Base-by-base conservation (phyloP, 2,797 vertebrate genomes). In the Cichlasoma orientale region DNA sequence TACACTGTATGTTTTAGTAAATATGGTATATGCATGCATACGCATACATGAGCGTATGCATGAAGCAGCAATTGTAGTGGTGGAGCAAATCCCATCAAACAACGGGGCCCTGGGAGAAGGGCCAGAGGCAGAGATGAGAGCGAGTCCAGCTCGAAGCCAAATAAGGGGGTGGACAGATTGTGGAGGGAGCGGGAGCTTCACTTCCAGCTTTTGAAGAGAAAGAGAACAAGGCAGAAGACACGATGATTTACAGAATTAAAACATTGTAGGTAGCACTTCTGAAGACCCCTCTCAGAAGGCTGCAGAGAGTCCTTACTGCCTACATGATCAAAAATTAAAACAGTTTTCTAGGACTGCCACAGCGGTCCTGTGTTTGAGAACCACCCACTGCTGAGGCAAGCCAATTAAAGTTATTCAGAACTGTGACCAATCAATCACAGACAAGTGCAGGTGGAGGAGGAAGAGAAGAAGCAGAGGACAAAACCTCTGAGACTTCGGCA, bases 81-180 rank as follows among this genome's bases (percentile, higher is more conserved):
- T 84, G 79, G 81, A 90, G 86, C 86, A 95, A 94, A 94, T 95
- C 93, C 88, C 87, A 94, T 95, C 92, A 94, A 95, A 95, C 92
- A 94, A 92, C 85, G 50, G 87, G 89, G 90, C 85, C 86, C 87
- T 89, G 93, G 92, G 92, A 94, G 91, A 88, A 86, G 74, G 81
- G 93, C 94, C 94, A 93, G 90, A 90, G 86, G 92, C 85, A 79
- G 89, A 94, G 90, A 94, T 93, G 89, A 92, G 91, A 92, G 90
- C 75, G 83, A 92, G 89, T 94, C 84, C 88, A 90, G 87, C 85
- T 91, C 59, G 63, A 86, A 86, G 85, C 89, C 86, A 90, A 86
- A 91, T 78, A 84, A 82, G 72, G 82, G 78, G 89, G 75, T 56
- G 81, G 80, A 80, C 79, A 78, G 68, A 80, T 75, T 61, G 75